Conservation (phyloP, 2,888 invertebrate genomes). For the Clistopyga incitator region DNA sequence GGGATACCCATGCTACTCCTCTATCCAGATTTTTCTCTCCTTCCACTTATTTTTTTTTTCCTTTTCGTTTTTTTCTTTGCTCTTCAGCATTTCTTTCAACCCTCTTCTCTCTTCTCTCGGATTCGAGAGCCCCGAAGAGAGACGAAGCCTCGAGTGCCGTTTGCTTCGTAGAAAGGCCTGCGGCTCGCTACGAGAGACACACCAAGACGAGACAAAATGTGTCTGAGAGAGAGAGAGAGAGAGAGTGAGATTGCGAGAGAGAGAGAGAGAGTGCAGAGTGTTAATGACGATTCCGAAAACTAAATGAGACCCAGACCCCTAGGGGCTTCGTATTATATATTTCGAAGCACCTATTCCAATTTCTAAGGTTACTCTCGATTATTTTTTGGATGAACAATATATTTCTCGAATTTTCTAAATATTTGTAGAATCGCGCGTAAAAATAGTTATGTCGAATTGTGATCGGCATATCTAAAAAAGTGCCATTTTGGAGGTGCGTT, state of each 20-base stretch:
- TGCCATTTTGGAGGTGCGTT: too few relatives aligned
- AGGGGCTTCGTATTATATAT: neutral
- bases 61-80: constrained; percentile 48
- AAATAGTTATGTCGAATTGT: too few relatives aligned
- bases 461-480: too few relatives aligned
- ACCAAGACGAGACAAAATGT: constrained; percentile 18
- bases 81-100: constrained; percentile 44
- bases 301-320: constrained; percentile 50
- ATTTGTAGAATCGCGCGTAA: too few relatives aligned
- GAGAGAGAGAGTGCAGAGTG: constrained; percentile 52
- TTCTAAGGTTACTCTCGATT: neutral
- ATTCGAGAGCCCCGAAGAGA: constrained; percentile 40
- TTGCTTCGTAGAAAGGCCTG: constrained; percentile 77
- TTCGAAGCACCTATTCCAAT: neutral
- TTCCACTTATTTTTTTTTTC: constrained; percentile 47
- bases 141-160: constrained; percentile 42
- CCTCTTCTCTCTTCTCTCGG: constrained; percentile 54
- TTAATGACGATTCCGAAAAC: constrained; percentile 81
- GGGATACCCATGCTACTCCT: constrained; percentile 75
- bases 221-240: constrained; percentile 33
- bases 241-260: constrained; percentile 11
- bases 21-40: constrained; percentile 52
- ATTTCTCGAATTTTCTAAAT: neutral
- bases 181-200: constrained; percentile 65
- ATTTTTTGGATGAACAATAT: neutral